Conservation (phyloP, 2,888 invertebrate species). For the Actias luna region DNA sequence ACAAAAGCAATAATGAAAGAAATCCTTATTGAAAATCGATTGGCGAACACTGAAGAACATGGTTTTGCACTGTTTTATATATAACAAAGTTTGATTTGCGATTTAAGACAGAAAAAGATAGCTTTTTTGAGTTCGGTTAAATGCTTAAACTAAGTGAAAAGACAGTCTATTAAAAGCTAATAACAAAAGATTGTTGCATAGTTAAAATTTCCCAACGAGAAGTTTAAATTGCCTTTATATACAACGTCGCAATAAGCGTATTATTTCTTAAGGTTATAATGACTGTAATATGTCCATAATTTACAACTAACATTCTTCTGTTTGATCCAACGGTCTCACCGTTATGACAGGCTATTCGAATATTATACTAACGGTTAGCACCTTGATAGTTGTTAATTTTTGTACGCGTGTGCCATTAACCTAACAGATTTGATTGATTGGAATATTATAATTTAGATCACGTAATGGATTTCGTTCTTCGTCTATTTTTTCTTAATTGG, state of each 20-base stretch:
- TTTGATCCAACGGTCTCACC: background rate
- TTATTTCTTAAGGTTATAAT: background rate
- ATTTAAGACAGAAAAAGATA: too few species aligned
- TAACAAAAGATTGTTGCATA: background rate
- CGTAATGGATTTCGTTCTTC: background rate
- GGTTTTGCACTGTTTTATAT: too few species aligned
- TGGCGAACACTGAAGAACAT: too few species aligned
- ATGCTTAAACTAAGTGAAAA: background rate
- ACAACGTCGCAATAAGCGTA: background rate
- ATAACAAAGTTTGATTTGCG: too few species aligned
- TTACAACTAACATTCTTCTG: background rate
- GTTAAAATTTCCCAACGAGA: slow-evolving; percentile 1
- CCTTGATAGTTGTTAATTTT: slow-evolving; percentile 15
- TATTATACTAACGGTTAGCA: slow-evolving; percentile 13
- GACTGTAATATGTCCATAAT: slow-evolving; percentile 6
- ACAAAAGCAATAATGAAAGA: too few species aligned
- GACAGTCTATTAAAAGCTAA: background rate
- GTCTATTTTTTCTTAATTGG: background rate
- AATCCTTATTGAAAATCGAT: too few species aligned
- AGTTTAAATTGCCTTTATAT: background rate
- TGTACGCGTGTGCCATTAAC: slow-evolving; percentile 14
- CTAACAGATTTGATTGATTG: slow-evolving; percentile 10
- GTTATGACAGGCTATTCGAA: slow-evolving; percentile 10
- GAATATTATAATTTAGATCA: slow-evolving; percentile 3
- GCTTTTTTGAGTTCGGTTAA: background rate